These are phyloP conservation scores for Tamias sibiricus DNA, from an alignment of 2,113 vertebrate species.

Conservation along the genomic window DNA sequence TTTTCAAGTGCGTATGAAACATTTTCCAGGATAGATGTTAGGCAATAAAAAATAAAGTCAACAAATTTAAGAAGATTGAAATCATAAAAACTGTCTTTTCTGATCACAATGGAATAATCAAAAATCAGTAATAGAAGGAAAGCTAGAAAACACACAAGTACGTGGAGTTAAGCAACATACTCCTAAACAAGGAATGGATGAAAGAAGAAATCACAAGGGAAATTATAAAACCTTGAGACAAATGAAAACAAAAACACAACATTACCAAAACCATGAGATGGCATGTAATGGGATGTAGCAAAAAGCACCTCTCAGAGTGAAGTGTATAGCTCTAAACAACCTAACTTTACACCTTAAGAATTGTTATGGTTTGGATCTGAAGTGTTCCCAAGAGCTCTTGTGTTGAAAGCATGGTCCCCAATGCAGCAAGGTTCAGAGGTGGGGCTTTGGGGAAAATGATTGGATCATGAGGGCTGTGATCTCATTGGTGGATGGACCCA, in stretches of 20 bases:
- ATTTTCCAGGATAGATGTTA: neutral
- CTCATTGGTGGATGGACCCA: too few relatives aligned
- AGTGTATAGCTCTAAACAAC: neutral
- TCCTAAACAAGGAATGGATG: neutral
- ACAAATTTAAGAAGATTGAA: neutral
- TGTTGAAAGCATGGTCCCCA: too few relatives aligned
- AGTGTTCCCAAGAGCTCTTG: too few relatives aligned
- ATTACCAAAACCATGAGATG: neutral
- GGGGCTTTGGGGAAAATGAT: too few relatives aligned
- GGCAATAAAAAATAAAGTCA: too few relatives aligned
- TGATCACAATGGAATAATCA: neutral
- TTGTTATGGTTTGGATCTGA: too few relatives aligned
- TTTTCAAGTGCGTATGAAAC: neutral
- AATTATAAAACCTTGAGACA: neutral
- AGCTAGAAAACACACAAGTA: neutral
- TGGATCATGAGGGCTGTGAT: too few relatives aligned
- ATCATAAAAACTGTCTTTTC: neutral
- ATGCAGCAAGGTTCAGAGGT: too few relatives aligned
- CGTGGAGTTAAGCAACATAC: neutral
- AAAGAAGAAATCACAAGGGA: neutral
- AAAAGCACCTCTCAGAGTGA: neutral
- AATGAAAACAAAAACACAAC: neutral
- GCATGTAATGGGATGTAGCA: neutral
- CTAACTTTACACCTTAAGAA: neutral
- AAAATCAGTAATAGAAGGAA: neutral